Conservation (phyloP, 1,140 invertebrate species). For the Dreissena polymorpha region DNA sequence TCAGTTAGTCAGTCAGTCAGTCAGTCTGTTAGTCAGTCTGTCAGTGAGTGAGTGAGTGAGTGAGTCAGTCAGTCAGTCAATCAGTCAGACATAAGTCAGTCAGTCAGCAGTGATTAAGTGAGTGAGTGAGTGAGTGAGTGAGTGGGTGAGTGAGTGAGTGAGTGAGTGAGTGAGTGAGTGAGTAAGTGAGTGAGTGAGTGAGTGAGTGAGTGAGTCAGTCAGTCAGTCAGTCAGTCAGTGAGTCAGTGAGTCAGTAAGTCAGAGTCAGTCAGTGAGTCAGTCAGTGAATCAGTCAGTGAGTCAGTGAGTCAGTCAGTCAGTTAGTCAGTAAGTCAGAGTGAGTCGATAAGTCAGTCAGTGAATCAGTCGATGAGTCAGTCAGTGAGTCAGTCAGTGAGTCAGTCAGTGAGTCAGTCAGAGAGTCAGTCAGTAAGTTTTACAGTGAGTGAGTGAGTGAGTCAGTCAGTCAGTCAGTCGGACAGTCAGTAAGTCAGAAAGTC, state of each 20-base stretch:
- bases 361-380: too few relatives aligned
- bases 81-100: conserved; percentile 52
- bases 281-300: too few relatives aligned
- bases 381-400: conserved; percentile 48
- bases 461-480: conserved; percentile 44
- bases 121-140: not conserved
- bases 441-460: conserved; percentile 13
- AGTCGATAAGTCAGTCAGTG: too few relatives aligned
- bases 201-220: not conserved
- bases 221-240: conserved; percentile 28
- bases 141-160: not conserved
- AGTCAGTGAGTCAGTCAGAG: conserved; percentile 51
- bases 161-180: too few relatives aligned
- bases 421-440: conserved; percentile 51
- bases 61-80: conserved; percentile 43
- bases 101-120: conserved; percentile 17
- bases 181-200: not conserved
- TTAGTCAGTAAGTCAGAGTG: too few relatives aligned
- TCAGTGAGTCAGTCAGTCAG: too few relatives aligned
- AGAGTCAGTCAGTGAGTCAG: conserved; percentile 34
- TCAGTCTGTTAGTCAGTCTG: not conserved
- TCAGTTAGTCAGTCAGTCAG: conserved; percentile 17
- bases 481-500: conserved; percentile 14
- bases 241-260: not conserved
- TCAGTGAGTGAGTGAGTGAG: conserved; percentile 31